Conservation (phyloP, 2,113 vertebrate genomes). For the Etheostoma spectabile region DNA sequence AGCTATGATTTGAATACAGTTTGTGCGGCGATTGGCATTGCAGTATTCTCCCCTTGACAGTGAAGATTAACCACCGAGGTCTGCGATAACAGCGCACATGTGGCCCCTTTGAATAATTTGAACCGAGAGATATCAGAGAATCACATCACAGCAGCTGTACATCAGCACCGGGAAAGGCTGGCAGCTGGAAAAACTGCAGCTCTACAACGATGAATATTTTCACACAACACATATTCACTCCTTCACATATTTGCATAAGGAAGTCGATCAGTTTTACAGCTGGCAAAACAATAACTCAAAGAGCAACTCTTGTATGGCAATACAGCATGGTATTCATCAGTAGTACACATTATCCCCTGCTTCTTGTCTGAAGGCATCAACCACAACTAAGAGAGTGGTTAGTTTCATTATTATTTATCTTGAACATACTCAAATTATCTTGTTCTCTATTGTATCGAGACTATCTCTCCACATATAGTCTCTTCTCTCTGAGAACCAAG, state of each 20-base stretch:
- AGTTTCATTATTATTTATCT: too few species aligned
- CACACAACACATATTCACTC: neutral
- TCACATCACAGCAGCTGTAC: constrained; percentile 1
- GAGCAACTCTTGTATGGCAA: neutral
- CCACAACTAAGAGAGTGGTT: too few species aligned
- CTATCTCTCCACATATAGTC: too few species aligned
- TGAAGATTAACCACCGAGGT: constrained; percentile 61
- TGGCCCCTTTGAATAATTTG: constrained; percentile 37
- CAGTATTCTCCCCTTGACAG: constrained; percentile 27
- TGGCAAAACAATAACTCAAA: neutral
- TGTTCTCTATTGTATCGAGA: too few species aligned
- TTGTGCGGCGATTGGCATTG: constrained; percentile 40
- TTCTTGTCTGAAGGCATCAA: too few species aligned
- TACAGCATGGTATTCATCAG: neutral
- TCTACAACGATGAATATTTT: neutral
- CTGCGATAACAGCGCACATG: constrained; percentile 36
- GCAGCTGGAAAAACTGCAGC: neutral
- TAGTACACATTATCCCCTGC: neutral
- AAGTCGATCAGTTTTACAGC: neutral
- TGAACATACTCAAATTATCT: too few species aligned
- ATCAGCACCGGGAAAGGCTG: constrained; percentile 27
- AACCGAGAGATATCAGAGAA: constrained; percentile 13
- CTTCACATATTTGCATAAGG: neutral
- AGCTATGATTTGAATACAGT: constrained; percentile 66
- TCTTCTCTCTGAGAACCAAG: too few species aligned